Evolutionary conservation across 2,888 invertebrate genomes (phyloP).

Genomic region (Monopis laevigella): DNA sequence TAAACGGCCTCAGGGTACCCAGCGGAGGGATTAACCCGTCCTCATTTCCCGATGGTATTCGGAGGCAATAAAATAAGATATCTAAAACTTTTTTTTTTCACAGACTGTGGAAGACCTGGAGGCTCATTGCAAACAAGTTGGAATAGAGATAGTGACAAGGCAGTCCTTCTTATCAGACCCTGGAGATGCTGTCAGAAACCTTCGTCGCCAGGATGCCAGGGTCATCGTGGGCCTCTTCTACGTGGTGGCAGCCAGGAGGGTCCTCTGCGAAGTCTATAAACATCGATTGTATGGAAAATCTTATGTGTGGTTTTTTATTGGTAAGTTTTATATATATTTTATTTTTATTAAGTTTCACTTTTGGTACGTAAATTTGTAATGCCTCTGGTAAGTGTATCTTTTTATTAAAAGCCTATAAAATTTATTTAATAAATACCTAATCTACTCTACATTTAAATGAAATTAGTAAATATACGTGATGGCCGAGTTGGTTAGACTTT

Average conservation of each 20-base stretch:
- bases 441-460: no score
- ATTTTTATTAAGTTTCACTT: no score
- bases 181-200: constrained; percentile 93
- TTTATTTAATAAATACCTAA: no score
- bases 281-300: constrained; percentile 93
- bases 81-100: constrained; percentile 31
- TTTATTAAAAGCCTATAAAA: no score
- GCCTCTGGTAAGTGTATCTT: no score
- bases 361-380: no score
- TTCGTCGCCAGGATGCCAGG: constrained; percentile 94
- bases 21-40: no score
- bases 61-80: no score
- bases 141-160: constrained; percentile 94
- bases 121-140: constrained; percentile 88
- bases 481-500: no score
- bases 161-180: constrained; percentile 98
- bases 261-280: constrained; percentile 96
- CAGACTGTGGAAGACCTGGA: constrained; percentile 98
- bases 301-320: constrained; percentile 99
- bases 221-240: constrained; percentile 99
- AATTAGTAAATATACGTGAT: no score
- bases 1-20: no score
- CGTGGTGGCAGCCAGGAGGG: constrained; percentile 94
- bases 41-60: no score
- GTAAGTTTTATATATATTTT: constrained; percentile 54